phyloP scores from a whole-genome alignment of 2,797 vertebrate genomes.

The Characodon lateralis region DNA sequence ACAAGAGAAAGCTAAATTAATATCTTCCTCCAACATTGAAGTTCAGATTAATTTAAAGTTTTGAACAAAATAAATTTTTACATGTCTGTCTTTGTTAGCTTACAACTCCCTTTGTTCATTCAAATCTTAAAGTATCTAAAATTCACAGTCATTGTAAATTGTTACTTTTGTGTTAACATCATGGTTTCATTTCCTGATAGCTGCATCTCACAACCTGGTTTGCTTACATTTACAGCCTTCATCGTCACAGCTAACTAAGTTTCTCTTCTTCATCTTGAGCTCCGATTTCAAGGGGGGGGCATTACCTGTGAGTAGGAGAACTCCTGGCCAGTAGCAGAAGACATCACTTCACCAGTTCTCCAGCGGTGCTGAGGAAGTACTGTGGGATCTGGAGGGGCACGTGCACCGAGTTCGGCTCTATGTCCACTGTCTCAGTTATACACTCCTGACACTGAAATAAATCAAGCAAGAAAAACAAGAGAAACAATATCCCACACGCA shows the following conservation, averaged over 20 bases:
- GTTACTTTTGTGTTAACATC: neutral
- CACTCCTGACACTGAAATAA: slow-evolving; percentile 67
- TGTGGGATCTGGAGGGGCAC: slow-evolving; percentile 98
- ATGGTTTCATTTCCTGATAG: neutral
- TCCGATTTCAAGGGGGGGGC: slow-evolving; percentile 13
- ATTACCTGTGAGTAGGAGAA: slow-evolving; percentile 97
- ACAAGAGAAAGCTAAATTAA: neutral
- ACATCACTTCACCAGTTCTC: slow-evolving; percentile 93
- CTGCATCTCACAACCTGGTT: slow-evolving; percentile 64
- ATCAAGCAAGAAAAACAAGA: slow-evolving; percentile 6
- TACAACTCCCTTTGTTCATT: slow-evolving; percentile 7
- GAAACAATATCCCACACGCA: neutral
- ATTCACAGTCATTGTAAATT: slow-evolving; percentile 7
- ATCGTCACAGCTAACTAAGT: slow-evolving; percentile 11
- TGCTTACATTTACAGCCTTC: slow-evolving; percentile 16
- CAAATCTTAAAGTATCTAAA: slow-evolving; percentile 25
- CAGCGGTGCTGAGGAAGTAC: slow-evolving; percentile 93
- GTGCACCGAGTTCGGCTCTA: slow-evolving; percentile 85
- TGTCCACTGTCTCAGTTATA: slow-evolving; percentile 74
- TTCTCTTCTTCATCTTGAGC: slow-evolving; percentile 60
- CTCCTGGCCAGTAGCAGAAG: slow-evolving; percentile 93
- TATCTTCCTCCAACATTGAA: neutral
- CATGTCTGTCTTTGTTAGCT: neutral
- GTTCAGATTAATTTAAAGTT: neutral
- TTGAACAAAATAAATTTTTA: neutral